Conservation (phyloP, 2,888 invertebrate species). For the Dermolepida albohirtum region DNA sequence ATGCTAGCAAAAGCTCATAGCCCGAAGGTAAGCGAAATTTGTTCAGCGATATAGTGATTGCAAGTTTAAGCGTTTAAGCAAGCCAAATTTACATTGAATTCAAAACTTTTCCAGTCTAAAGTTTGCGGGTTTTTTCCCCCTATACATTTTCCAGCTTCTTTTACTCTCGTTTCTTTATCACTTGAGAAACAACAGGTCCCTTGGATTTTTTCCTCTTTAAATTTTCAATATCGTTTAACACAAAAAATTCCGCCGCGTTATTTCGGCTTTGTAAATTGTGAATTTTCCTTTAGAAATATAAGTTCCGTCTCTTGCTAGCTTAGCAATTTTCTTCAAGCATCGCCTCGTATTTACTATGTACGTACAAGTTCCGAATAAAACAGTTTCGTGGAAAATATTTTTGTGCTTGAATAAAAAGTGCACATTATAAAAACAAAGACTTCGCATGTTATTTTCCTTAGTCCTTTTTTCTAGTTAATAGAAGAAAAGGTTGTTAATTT, state of each 20-base stretch:
- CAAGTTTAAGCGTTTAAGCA: constrained; percentile 45
- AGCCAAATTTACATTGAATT: constrained; percentile 44
- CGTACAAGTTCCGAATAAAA: too few relatives aligned
- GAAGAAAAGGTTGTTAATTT: too few relatives aligned
- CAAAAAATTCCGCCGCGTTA: constrained; percentile 25
- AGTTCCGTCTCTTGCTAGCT: constrained; percentile 7
- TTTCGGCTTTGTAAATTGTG: constrained; percentile 25
- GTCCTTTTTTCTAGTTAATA: too few relatives aligned
- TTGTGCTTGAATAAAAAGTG: too few relatives aligned
- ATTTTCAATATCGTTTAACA: constrained; percentile 40
- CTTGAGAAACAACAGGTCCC: constrained; percentile 38
- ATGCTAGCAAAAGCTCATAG: constrained; percentile 23
- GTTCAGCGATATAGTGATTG: constrained; percentile 45
- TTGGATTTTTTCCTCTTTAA: constrained; percentile 24
- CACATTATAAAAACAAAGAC: too few relatives aligned
- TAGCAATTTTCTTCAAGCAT: constrained; percentile 4
- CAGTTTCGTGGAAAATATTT: background rate
- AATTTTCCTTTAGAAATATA: constrained; percentile 31
- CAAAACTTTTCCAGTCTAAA: constrained; percentile 43
- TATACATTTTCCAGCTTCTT: constrained; percentile 13
- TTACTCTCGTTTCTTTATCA: constrained; percentile 27
- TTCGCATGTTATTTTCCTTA: too few relatives aligned
- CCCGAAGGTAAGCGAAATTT: constrained; percentile 42
- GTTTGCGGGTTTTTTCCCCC: constrained; percentile 24
- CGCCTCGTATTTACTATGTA: too few relatives aligned